These are phyloP conservation scores for zebrafish (Danio rerio) DNA, from an alignment of 2,113 vertebrate species.

Conservation along the genomic window GRCz12tu NC_133195.1:20806501-20807000, in stretches of 20 bases:
- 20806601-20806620: too few relatives aligned
- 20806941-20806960: slow-evolving; percentile 92
- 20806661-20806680: slow-evolving; percentile 89
- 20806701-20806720: slow-evolving; percentile 83
- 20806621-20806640: too few relatives aligned
- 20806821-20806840: slow-evolving; percentile 73
- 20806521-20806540: too few relatives aligned
- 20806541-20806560: too few relatives aligned
- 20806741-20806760: slow-evolving; percentile 92
- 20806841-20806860: slow-evolving; percentile 90
- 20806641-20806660: neutral
- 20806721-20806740: slow-evolving; percentile 88
- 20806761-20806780: slow-evolving; percentile 3
- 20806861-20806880: slow-evolving; percentile 92
- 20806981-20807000: slow-evolving; percentile 90
- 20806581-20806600: too few relatives aligned
- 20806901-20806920: slow-evolving; percentile 95
- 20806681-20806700: slow-evolving; percentile 94
- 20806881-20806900: slow-evolving; percentile 90
- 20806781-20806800: neutral
- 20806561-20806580: too few relatives aligned
- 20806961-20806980: slow-evolving; percentile 90
- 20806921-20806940: slow-evolving; percentile 90
- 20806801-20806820: neutral
- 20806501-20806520: too few relatives aligned